Conservation (phyloP, 2,888 invertebrate species). For the Trimorus sp. region DNA sequence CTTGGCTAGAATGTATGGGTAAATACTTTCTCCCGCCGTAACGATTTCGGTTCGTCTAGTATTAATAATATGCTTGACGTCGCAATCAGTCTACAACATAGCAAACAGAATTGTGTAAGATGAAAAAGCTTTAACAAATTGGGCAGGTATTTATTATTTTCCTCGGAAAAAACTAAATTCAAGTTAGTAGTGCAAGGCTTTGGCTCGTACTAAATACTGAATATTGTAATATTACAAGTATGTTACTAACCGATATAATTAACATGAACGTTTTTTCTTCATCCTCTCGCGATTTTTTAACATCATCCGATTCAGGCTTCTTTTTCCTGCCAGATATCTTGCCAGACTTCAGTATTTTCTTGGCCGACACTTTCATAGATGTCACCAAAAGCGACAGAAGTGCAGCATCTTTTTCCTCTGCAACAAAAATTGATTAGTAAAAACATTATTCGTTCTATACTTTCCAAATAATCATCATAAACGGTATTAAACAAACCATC, state of each 20-base stretch:
- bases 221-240: too few species aligned
- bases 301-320: not conserved
- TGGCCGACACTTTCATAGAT: not conserved
- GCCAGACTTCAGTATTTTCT: not conserved
- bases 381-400: not conserved
- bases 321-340: not conserved
- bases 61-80: not conserved
- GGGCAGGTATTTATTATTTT: not conserved
- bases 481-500: too few species aligned
- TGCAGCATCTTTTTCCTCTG: not conserved
- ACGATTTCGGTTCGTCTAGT: not conserved
- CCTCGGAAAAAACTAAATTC: too few species aligned
- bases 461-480: not conserved
- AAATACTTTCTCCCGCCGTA: not conserved
- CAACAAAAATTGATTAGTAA: not conserved
- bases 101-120: too few species aligned
- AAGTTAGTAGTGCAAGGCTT: too few species aligned
- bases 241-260: too few species aligned
- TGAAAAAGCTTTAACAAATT: too few species aligned
- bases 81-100: too few species aligned
- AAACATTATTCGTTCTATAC: not conserved
- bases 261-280: not conserved
- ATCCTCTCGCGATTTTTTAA: not conserved
- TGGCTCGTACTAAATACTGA: too few species aligned
- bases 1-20: constrained; percentile 21